phyloP scores from a whole-genome alignment of 2,888 invertebrate species.

The Hirtodrosophila histrioides region DNA sequence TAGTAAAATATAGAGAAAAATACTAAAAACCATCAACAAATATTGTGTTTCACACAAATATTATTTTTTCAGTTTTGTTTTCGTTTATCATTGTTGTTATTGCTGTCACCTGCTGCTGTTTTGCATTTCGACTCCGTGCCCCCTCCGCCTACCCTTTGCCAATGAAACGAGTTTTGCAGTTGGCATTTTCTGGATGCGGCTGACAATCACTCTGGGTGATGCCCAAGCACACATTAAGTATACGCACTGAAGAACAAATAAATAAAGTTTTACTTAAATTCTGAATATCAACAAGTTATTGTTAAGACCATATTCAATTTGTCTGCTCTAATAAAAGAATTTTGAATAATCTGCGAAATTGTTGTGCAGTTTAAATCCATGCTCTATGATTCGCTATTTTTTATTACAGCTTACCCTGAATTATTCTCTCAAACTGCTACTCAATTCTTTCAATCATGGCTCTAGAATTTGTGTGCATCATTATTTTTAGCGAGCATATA shows the following conservation, averaged over 20 bases:
- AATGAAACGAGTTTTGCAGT: conserved; percentile 8
- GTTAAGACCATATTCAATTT: too few relatives aligned
- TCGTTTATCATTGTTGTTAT: conserved; percentile 15
- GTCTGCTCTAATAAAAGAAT: too few relatives aligned
- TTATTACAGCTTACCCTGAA: too few relatives aligned
- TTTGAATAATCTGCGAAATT: too few relatives aligned
- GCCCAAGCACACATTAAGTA: conserved; percentile 15
- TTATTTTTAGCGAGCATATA: conserved; percentile 12
- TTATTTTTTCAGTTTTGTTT: conserved; percentile 49
- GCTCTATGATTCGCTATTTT: too few relatives aligned
- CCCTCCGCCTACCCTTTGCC: background rate
- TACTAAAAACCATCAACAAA: conserved; percentile 33
- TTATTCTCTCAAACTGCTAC: too few relatives aligned
- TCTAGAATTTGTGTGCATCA: background rate
- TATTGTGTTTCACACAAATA: conserved; percentile 65
- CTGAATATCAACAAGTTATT: background rate
- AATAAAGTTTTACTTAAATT: background rate
- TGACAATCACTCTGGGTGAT: background rate
- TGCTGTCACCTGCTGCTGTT: conserved; percentile 32
- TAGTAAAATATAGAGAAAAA: conserved; percentile 8
- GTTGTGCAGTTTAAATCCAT: too few relatives aligned
- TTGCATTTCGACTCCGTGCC: conserved; percentile 1
- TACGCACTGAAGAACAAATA: conserved; percentile 9
- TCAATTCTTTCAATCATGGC: too few relatives aligned
- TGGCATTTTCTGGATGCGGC: background rate